These are phyloP conservation scores for Potorous gilbertii DNA, from an alignment of 2,797 vertebrate species.

Conservation along the genomic window DNA sequence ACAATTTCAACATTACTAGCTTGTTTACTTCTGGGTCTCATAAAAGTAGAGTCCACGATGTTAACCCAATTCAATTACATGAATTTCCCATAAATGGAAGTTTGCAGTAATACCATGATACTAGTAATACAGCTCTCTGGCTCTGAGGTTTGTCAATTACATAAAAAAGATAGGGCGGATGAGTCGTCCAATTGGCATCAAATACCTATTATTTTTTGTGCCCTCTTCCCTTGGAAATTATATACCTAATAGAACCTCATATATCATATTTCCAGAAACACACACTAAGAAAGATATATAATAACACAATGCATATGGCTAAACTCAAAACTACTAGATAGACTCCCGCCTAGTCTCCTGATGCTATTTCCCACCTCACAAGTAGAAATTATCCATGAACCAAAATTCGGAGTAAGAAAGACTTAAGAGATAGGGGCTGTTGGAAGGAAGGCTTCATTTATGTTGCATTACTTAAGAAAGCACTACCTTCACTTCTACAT, in stretches of 20 bases:
- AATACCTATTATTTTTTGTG: slow-evolving; percentile 4
- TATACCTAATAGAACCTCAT: not conserved
- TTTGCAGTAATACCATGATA: not conserved
- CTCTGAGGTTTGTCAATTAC: not conserved
- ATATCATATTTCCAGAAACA: not conserved
- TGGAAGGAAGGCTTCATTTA: not conserved
- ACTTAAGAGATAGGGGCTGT: not conserved
- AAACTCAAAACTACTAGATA: not conserved
- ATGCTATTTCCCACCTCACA: not conserved
- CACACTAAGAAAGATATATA: not conserved
- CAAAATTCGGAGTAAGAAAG: not conserved
- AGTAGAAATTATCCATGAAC: not conserved
- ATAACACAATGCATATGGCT: not conserved
- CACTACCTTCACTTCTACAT: not conserved
- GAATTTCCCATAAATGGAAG: not conserved
- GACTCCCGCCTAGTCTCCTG: not conserved
- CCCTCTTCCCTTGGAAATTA: not conserved
- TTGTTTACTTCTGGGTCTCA: not conserved
- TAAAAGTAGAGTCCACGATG: not conserved
- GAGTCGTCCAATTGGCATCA: not conserved
- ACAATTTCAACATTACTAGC: not conserved
- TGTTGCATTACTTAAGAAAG: not conserved
- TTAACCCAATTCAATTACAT: not conserved
- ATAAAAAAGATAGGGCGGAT: not conserved
- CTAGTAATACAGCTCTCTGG: not conserved